A percentile compares a stretch with the other conserved stretches of the same genome.
Conservation (phyloP, 1,140 invertebrate genomes). For the Heliconius nattereri region DNA sequence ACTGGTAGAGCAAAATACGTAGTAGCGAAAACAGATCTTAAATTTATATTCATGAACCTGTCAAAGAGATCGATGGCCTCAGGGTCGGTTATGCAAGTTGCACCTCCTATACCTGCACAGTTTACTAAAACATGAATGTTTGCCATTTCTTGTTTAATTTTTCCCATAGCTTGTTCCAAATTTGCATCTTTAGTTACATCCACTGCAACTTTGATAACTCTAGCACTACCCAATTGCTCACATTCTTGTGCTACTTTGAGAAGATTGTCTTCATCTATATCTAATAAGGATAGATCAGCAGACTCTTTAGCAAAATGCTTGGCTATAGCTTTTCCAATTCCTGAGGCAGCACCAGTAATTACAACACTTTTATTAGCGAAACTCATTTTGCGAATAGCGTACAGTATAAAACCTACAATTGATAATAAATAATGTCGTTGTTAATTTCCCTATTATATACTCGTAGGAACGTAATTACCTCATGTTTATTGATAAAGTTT, state of each 20-base stretch:
- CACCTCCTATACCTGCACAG: not conserved
- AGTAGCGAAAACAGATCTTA: constrained; percentile 9
- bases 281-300: constrained; percentile 23
- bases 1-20: constrained; percentile 16
- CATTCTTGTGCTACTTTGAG: not conserved
- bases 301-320: constrained; percentile 19
- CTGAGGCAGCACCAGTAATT: constrained; percentile 27
- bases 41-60: not conserved
- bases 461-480: not conserved
- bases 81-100: not conserved
- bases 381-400: constrained; percentile 11
- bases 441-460: not conserved
- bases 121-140: not conserved
- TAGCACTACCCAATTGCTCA: not conserved
- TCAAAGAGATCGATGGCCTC: not conserved
- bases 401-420: not conserved
- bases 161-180: not conserved
- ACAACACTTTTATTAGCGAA: constrained; percentile 24
- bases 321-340: constrained; percentile 22
- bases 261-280: constrained; percentile 24
- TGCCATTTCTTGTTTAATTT: not conserved
- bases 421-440: not conserved
- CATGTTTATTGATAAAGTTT: not conserved
- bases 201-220: not conserved
- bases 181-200: not conserved